A percentile compares a stretch with the other conserved stretches of the same genome.
Evolutionary conservation across 1,140 invertebrate species (phyloP).

Genomic region (Drosophila orosa): DNA sequence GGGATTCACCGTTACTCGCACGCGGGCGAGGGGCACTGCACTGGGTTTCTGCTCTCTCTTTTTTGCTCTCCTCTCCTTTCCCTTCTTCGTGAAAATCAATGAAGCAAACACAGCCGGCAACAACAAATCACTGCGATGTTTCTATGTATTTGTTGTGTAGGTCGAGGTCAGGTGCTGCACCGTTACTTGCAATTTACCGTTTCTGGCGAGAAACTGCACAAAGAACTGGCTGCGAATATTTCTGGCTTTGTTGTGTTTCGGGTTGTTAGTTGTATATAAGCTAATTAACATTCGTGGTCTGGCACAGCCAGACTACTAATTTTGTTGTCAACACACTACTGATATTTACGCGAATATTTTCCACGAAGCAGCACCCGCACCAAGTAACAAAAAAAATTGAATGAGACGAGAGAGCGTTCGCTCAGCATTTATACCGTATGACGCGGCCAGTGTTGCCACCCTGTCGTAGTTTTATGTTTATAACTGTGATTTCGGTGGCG

Average conservation of each 20-base stretch:
- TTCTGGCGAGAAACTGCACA: conserved; percentile 35
- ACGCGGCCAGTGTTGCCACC: conserved; percentile 15
- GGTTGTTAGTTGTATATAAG: conserved; percentile 12
- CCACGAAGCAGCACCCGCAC: conserved; percentile 18
- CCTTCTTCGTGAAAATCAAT: conserved; percentile 38
- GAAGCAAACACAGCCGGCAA: conserved; percentile 51
- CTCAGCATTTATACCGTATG: conserved; percentile 26
- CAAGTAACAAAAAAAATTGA: conserved; percentile 32
- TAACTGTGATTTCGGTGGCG: conserved; percentile 19
- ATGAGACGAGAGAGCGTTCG: conserved; percentile 20
- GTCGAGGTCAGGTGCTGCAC: conserved; percentile 62
- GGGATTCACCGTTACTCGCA: conserved; percentile 50
- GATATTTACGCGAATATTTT: conserved; percentile 32
- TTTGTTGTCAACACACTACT: conserved; percentile 25
- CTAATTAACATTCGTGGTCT: conserved; percentile 30
- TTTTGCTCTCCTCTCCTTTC: conserved; percentile 8
- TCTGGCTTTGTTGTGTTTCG: neutral
- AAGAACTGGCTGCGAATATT: conserved; percentile 11
- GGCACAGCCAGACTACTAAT: conserved; percentile 33
- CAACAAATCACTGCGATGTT: conserved; percentile 34
- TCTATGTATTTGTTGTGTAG: conserved; percentile 33
- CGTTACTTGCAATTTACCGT: conserved; percentile 54
- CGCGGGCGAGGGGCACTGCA: conserved; percentile 15
- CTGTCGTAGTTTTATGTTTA: conserved; percentile 8
- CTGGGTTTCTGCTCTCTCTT: neutral